A percentile compares a stretch with the other conserved stretches of the same genome.
These are phyloP conservation scores for Xylota segnis DNA, from an alignment of 2,888 invertebrate species.

Conservation along the genomic window DNA sequence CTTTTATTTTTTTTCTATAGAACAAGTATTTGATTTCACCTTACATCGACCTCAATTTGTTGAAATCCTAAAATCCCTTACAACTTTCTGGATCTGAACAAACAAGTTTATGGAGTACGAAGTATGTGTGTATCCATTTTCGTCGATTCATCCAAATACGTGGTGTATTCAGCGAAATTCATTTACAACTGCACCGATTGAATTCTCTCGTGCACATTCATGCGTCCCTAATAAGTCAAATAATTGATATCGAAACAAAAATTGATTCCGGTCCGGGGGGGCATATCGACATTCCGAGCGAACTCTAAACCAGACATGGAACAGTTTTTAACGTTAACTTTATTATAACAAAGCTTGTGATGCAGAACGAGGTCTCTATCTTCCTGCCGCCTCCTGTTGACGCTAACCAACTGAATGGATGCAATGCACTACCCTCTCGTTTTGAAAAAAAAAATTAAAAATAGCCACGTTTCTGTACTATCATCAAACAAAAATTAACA, in stretches of 20 bases:
- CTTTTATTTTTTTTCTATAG: too few relatives aligned
- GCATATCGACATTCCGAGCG: constrained; percentile 1
- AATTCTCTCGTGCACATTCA: constrained; percentile 21
- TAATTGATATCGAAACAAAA: constrained; percentile 47
- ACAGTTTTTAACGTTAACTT: constrained; percentile 18
- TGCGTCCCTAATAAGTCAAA: constrained; percentile 50
- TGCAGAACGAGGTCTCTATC: background rate
- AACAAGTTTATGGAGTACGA: constrained; percentile 16
- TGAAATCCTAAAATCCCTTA: background rate
- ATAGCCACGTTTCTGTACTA: constrained; percentile 46
- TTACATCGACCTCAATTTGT: background rate
- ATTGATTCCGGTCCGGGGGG: constrained; percentile 48
- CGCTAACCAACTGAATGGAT: background rate
- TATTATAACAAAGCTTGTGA: constrained; percentile 28
- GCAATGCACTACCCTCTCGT: background rate
- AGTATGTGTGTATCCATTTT: background rate
- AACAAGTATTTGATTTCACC: constrained; percentile 5
- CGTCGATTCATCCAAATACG: background rate
- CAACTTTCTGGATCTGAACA: background rate
- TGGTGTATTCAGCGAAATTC: constrained; percentile 33
- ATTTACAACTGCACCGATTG: constrained; percentile 42
- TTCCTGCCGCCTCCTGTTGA: background rate
- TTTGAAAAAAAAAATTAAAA: constrained; percentile 17
- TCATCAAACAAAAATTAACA: constrained; percentile 62
- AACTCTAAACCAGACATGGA: constrained; percentile 11